These are phyloP conservation scores for Enteromius unitaeniatus DNA, from an alignment of 2,797 vertebrate species.

Conservation along the genomic window DNA sequence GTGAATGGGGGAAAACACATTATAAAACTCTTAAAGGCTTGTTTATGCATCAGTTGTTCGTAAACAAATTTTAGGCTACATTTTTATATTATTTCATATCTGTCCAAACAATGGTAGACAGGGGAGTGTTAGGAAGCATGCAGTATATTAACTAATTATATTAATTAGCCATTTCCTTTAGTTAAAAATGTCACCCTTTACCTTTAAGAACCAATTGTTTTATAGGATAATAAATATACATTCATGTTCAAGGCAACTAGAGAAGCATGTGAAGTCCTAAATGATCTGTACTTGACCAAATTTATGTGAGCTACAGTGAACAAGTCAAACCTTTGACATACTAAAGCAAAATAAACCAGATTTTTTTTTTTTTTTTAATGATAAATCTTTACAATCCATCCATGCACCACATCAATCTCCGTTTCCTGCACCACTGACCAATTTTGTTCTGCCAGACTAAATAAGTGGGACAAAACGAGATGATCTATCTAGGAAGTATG, in stretches of 20 bases:
- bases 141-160: not conserved
- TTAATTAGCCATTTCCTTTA: not conserved
- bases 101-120: not conserved
- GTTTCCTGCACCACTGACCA: slow-evolving; percentile 31
- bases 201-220: not conserved
- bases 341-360: not conserved
- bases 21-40: slow-evolving; percentile 14
- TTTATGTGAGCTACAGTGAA: not conserved
- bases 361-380: not conserved
- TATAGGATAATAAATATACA: not conserved
- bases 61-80: not conserved
- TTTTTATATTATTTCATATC: not conserved
- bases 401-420: slow-evolving; percentile 27
- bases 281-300: not conserved
- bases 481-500: slow-evolving; percentile 50
- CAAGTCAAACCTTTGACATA: not conserved
- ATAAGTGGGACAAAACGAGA: slow-evolving; percentile 47
- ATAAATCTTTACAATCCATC: slow-evolving; percentile 10
- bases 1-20: not conserved
- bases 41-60: slow-evolving; percentile 9
- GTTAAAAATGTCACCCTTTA: not conserved
- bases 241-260: not conserved
- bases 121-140: not conserved
- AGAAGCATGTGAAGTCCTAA: not conserved
- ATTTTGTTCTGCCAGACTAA: slow-evolving; percentile 37